phyloP scores from a whole-genome alignment of 2,797 vertebrate genomes.

The Naso thynnoides region DNA sequence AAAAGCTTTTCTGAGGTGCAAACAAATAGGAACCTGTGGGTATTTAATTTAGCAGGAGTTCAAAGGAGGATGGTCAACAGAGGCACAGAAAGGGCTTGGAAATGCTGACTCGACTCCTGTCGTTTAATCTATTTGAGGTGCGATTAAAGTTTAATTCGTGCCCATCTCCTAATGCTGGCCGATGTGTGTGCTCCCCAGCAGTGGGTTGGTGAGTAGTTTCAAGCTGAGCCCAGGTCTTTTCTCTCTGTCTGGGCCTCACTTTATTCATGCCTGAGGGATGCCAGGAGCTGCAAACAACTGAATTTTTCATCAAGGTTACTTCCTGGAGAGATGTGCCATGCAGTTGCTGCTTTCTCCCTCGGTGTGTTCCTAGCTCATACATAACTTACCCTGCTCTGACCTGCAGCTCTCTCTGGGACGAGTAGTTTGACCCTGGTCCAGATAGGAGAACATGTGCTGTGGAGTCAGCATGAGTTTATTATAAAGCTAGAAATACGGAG shows the following conservation, averaged over 20 bases:
- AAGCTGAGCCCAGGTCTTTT: constrained; percentile 82
- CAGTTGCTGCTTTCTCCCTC: constrained; percentile 72
- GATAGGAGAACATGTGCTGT: constrained; percentile 48
- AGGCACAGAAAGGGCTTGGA: constrained; percentile 61
- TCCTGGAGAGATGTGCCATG: constrained; percentile 83
- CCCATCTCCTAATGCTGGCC: constrained; percentile 79
- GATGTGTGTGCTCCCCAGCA: constrained; percentile 63
- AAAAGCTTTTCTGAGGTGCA: constrained; percentile 42
- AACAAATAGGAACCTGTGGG: constrained; percentile 58
- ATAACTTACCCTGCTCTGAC: constrained; percentile 81
- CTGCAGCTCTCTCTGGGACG: constrained; percentile 69
- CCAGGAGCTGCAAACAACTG: constrained; percentile 85
- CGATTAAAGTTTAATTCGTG: constrained; percentile 85
- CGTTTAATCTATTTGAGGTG: constrained; percentile 83
- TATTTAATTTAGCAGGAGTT: constrained; percentile 63
- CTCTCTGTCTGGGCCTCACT: constrained; percentile 80
- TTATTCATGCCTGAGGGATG: constrained; percentile 87
- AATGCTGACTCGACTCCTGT: constrained; percentile 81
- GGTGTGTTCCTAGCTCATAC: constrained; percentile 76
- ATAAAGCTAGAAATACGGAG: constrained; percentile 34
- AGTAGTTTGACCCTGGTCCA: constrained; percentile 73
- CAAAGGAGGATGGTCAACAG: constrained; percentile 66
- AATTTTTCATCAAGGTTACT: constrained; percentile 88
- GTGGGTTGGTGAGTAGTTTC: constrained; percentile 75
- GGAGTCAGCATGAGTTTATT: constrained; percentile 62